A percentile compares a stretch with the other conserved stretches of the same genome.
Conservation (phyloP, 1,140 invertebrate genomes). For the Ladona fulva region DNA sequence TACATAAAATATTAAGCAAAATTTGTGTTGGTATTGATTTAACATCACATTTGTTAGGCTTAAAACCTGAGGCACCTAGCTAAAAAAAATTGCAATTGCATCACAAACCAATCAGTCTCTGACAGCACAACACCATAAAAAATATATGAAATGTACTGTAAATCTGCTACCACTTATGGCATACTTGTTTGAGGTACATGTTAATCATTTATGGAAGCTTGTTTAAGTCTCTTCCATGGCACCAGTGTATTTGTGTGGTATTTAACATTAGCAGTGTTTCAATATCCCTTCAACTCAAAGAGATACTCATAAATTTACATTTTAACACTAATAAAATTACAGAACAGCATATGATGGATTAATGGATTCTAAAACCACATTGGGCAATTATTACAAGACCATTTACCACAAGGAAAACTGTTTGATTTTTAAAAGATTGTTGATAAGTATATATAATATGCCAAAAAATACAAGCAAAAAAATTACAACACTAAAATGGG, state of each 20-base stretch:
- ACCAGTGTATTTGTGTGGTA: constrained; percentile 9
- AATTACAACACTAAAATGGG: background rate
- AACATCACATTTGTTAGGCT: background rate
- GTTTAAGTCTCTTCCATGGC: background rate
- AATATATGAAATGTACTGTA: background rate
- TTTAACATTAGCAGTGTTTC: background rate
- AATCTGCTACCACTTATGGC: constrained; percentile 1
- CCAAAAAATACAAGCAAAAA: constrained; percentile 3
- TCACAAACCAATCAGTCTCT: constrained; percentile 5
- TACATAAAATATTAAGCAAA: too few species aligned
- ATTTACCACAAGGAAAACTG: constrained; percentile 1
- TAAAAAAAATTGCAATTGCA: background rate
- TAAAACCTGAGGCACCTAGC: background rate
- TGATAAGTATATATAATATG: background rate
- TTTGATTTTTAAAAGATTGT: background rate
- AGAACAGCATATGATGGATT: background rate
- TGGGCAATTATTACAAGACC: background rate
- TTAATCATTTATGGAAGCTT: constrained; percentile 2
- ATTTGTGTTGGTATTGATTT: background rate
- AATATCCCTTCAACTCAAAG: background rate
- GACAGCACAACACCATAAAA: constrained; percentile 9
- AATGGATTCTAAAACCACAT: background rate
- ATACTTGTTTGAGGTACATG: constrained; percentile 3
- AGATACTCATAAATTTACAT: background rate
- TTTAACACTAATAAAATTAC: background rate